Evolutionary conservation across 1,140 invertebrate species (phyloP), one percentile per base, ranked within the genome.

Genomic region (Drosophila mayri): DNA sequence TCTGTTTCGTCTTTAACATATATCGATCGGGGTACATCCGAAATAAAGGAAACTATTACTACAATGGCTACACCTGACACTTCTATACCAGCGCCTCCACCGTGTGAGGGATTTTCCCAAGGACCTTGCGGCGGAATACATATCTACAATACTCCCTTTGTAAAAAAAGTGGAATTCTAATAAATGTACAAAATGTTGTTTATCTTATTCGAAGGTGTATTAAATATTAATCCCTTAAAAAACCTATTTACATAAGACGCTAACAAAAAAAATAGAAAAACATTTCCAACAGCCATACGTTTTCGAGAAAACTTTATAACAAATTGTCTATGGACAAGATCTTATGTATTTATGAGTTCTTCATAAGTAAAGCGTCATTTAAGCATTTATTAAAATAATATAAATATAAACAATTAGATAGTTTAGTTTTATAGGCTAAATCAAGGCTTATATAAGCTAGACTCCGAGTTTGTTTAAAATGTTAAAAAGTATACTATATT

Each of bases 1-100:
- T 30, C 4, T 1, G 2, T 1, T 7, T n/a, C 16, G 0, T n/a
- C 9, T 9, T 28, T 0, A 0, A 7, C 18, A n/a, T 11, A 6
- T 28, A 28, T 18, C n/a, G 2, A 50, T 18, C 2, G 7, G 6
- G 10, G 10, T 18, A 30, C 0, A 18, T 30, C 16, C 5, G 6
- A 28, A 50, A 16, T 5, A 10, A 18, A 16, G 25, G n/a, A 50
- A 30, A 4, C 25, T 11, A 9, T 49, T 2, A 49, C 22, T 9
- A 16, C 14, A 25, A 10, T 28, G 16, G 25, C 9, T 28, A 4
- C 3, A 49, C 9, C 46, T n/a, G 22, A 10, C 3, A 47, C 44
- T 46, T 46, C 7, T 18, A 22, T 46, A 46, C 12, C 44, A 46
- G 20, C 10, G 6, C 41, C 44, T 1, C 12, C 22, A 25, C 10